Evolutionary conservation across 2,113 vertebrate genomes (phyloP).

Genomic region (Psittacara wagleri): DNA sequence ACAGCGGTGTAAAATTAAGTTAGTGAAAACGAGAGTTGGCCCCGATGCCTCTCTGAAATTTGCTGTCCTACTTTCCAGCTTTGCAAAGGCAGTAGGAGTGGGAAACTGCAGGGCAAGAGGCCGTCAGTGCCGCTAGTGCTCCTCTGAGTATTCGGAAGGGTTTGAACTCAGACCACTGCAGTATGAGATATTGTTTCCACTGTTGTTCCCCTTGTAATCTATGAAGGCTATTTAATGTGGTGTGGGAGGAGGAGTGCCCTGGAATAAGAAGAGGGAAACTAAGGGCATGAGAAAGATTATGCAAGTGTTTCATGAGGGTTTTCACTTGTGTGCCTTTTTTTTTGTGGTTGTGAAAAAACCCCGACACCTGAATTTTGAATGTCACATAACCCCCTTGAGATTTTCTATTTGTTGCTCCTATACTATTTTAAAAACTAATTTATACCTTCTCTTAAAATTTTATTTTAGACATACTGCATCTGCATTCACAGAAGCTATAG

Average conservation of each 20-base stretch:
- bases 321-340: neutral
- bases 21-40: neutral
- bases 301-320: neutral
- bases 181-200: constrained; percentile 37
- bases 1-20: neutral
- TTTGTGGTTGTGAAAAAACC: neutral
- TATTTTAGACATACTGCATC: neutral
- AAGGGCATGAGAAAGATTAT: constrained; percentile 51
- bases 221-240: neutral
- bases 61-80: neutral
- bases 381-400: neutral
- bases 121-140: neutral
- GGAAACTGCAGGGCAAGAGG: constrained; percentile 32
- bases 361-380: neutral
- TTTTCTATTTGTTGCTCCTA: neutral
- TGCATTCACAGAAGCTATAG: neutral
- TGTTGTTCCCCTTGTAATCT: neutral
- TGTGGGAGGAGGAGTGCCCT: constrained; percentile 10
- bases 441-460: neutral
- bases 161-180: neutral
- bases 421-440: neutral
- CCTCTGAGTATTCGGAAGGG: neutral
- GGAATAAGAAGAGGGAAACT: neutral
- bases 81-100: constrained; percentile 21
- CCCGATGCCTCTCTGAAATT: neutral